These are phyloP conservation scores for Mungos mungo DNA, from an alignment of 2,113 vertebrate species.

Conservation along the genomic window DNA sequence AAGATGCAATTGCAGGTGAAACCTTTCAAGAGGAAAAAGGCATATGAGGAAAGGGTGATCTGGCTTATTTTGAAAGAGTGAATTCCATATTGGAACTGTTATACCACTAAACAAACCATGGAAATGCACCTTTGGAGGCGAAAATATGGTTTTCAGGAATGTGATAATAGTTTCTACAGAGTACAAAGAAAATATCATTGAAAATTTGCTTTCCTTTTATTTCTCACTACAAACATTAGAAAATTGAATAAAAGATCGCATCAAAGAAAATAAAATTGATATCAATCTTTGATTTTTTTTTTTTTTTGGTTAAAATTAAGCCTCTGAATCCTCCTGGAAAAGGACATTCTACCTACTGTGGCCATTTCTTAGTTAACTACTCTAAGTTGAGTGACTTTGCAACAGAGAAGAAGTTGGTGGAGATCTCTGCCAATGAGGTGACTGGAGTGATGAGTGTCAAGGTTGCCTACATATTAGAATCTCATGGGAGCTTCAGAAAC, in stretches of 20 bases:
- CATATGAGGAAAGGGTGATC: conserved; percentile 19
- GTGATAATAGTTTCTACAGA: conserved; percentile 64
- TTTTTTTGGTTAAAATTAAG: conserved; percentile 40
- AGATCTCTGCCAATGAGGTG: background rate
- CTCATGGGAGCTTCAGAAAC: background rate
- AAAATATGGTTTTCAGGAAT: conserved; percentile 30
- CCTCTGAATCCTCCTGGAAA: background rate
- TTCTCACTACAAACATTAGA: conserved; percentile 59
- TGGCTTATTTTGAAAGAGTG: conserved; percentile 53
- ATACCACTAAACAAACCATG: conserved; percentile 24
- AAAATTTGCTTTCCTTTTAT: conserved; percentile 45
- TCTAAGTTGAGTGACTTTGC: accelerated
- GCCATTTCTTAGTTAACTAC: background rate
- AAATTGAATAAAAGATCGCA: conserved; percentile 58
- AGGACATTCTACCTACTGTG: background rate
- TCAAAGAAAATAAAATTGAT: conserved; percentile 27
- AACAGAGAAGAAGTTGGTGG: background rate
- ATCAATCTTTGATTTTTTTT: conserved; percentile 6
- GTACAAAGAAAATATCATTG: conserved; percentile 41
- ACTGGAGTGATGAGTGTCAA: background rate
- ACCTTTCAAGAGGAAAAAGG: conserved; percentile 67
- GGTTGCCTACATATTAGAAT: background rate
- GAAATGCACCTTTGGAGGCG: conserved; percentile 48
- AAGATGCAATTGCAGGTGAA: conserved; percentile 75
- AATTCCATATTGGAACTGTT: conserved; percentile 50